These are phyloP conservation scores for Rhadina sibilatrix DNA, from an alignment of 2,113 vertebrate species.

Conservation along the genomic window DNA sequence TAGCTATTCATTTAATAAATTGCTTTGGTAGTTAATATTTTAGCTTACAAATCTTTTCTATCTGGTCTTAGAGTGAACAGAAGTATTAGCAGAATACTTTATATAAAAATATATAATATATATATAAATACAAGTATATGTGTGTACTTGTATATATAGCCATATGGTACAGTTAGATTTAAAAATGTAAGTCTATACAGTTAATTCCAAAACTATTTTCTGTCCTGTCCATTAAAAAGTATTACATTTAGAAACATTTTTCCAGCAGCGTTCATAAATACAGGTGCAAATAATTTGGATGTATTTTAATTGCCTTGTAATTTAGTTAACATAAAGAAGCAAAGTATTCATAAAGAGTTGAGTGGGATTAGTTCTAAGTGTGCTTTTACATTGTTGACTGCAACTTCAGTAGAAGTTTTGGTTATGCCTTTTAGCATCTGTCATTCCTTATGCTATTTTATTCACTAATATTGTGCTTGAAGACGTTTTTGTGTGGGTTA, in stretches of 20 bases:
- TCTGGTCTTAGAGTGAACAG: neutral
- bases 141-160: neutral
- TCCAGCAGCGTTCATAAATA: neutral
- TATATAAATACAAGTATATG: neutral
- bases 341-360: neutral
- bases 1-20: neutral
- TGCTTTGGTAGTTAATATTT: neutral
- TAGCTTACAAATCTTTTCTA: neutral
- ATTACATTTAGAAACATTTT: neutral
- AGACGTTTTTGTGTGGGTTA: neutral
- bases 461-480: neutral
- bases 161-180: neutral
- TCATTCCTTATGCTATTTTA: neutral
- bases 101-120: neutral
- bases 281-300: neutral
- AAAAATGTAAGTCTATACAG: neutral
- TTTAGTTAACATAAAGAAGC: neutral
- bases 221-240: neutral
- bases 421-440: neutral
- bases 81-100: neutral
- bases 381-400: neutral
- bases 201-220: neutral
- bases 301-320: neutral
- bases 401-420: neutral
- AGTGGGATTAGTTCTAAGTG: neutral